Conservation (phyloP, 2,797 vertebrate genomes). For the Bucorvus abyssinicus region DNA sequence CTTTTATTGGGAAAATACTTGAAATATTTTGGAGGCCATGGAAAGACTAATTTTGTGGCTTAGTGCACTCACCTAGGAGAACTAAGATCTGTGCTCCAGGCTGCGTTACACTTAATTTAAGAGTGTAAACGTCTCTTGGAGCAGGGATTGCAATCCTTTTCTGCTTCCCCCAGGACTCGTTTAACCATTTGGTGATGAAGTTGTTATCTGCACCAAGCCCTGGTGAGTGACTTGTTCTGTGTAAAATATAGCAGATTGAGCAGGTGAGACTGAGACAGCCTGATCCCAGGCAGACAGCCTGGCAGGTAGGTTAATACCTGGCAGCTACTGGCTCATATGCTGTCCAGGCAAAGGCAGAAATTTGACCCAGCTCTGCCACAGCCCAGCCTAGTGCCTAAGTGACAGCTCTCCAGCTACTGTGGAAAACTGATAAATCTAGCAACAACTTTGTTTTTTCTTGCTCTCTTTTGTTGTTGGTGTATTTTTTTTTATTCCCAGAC, state of each 20-base stretch:
- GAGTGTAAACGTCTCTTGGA: background rate
- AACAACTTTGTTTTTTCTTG: background rate
- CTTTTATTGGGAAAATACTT: background rate
- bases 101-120: background rate
- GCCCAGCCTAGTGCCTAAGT: background rate
- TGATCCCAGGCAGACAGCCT: background rate
- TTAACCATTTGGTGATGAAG: background rate
- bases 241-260: background rate
- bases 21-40: background rate
- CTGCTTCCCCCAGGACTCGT: background rate
- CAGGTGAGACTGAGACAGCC: background rate
- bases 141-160: background rate
- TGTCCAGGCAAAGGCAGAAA: background rate
- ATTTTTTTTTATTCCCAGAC: no score
- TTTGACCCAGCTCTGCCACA: background rate
- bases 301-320: background rate
- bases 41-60: background rate
- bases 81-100: background rate
- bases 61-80: background rate
- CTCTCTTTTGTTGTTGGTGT: no score
- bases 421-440: background rate
- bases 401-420: background rate
- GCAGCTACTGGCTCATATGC: fast-evolving
- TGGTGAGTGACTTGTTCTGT: background rate
- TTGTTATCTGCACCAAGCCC: background rate